phyloP scores from a whole-genome alignment of 2,113 vertebrate genomes.

The Nipponia nippon region DNA sequence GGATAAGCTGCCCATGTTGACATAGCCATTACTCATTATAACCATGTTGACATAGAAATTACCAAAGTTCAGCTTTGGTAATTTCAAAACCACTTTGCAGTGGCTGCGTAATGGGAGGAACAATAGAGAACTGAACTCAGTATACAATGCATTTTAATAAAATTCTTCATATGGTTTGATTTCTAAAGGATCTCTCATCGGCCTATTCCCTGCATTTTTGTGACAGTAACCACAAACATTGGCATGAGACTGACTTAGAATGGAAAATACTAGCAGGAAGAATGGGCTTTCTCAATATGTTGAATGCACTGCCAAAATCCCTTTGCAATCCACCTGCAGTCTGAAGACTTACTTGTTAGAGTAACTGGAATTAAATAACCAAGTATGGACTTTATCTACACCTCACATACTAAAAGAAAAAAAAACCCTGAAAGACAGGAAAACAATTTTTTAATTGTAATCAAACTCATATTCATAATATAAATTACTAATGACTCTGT shows the following conservation, averaged over 20 bases:
- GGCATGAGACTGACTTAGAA: neutral
- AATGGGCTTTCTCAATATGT: neutral
- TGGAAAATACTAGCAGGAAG: conserved; percentile 3
- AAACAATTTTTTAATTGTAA: rapidly evolving
- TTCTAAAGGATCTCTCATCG: neutral
- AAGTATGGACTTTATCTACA: neutral
- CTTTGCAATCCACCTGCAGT: neutral
- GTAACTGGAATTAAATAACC: neutral
- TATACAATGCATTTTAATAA: neutral
- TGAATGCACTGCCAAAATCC: neutral
- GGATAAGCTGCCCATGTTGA: neutral
- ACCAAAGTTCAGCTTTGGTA: neutral
- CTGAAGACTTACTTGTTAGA: neutral
- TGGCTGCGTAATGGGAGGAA: neutral
- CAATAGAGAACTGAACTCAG: neutral
- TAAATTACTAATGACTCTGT: neutral
- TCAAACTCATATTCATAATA: neutral
- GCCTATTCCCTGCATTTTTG: neutral
- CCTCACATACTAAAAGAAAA: neutral
- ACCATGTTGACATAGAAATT: neutral
- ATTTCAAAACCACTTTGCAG: neutral
- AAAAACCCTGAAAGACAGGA: neutral
- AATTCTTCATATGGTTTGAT: neutral
- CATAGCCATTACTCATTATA: neutral
- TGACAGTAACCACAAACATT: neutral